Base-by-base conservation (phyloP, 1,140 invertebrate species). In the Fopius arisanus region DNA sequence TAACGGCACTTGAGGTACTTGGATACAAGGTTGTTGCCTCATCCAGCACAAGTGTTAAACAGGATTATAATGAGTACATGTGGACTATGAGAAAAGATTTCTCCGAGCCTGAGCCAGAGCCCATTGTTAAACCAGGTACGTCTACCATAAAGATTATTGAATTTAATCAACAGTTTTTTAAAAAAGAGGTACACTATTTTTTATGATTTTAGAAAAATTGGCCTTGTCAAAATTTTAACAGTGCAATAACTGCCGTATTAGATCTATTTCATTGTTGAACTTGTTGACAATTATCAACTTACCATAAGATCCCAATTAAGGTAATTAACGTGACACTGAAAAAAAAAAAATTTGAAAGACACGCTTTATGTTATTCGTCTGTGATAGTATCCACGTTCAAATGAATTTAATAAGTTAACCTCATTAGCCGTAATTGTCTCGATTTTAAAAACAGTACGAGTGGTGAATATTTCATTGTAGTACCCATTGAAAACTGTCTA, bases 51-150 rank as follows among this genome's bases (percentile, higher is more conserved):
- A 91, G 93, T 74, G 93, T 95, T 31, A 95, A 95, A 86, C 93
- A 95, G 87, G 94, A 95, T 83, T 94, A 95, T 82, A 95, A 95
- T 90, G 94, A 95, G 81, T 95, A 95, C 79, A 95, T 95, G 93
- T 96, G 95, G 95, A 96, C 95, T 86, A 94, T 96, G 93, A 92
- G 94, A 90, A 94, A 94, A 87, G 94, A 95, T 78, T 95, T 95
- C 86, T 89, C 92, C 67, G 94, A 95, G 81, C 94, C 94, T 51
- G 94, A 96, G 84, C 89, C 89, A 29, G 83, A 85, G 76, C 70
- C 80, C 69, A 81, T 83, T 70, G 81, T 85, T 73, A 83, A 86
- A 70, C 48, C 83, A 79, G 85, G 86, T 86, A 82, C 72, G 77
- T 78, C 33, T 67, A 2, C 16, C 28, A 51, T 19, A 71, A 51